Evolutionary conservation across 2,888 invertebrate genomes (phyloP).

Genomic region (Agrochola lota): DNA sequence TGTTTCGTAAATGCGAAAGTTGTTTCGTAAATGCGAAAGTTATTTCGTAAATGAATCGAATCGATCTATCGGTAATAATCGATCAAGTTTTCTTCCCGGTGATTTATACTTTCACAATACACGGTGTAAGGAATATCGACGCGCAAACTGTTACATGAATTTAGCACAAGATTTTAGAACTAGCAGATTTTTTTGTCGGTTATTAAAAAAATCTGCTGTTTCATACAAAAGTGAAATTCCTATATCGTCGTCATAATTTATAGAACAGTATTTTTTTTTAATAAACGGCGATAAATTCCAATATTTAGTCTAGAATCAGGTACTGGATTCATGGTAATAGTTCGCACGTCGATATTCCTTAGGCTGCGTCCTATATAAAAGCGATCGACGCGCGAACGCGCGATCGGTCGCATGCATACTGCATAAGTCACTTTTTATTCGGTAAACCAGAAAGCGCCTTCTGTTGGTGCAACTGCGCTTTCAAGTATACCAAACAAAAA

Average conservation of each 20-base stretch:
- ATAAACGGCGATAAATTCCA: background rate
- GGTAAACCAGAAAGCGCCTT: too few relatives aligned
- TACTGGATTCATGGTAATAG: background rate
- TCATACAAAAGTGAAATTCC: background rate
- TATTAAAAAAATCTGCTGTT: background rate
- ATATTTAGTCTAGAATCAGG: background rate
- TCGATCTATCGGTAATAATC: background rate
- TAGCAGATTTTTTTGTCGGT: fast-evolving
- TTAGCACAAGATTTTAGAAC: background rate
- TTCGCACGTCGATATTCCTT: too few relatives aligned
- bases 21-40: background rate
- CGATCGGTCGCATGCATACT: too few relatives aligned
- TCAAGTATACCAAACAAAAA: too few relatives aligned
- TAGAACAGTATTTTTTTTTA: background rate
- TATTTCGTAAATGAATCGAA: slow-evolving; percentile 2
- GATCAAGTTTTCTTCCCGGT: background rate
- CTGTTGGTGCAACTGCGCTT: too few relatives aligned
- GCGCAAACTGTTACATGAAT: background rate
- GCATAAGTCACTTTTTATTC: too few relatives aligned
- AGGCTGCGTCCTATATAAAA: too few relatives aligned
- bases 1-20: background rate
- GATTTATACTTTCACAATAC: background rate
- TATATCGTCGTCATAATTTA: background rate
- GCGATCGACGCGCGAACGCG: too few relatives aligned
- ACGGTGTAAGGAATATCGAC: background rate